These are phyloP conservation scores for Lontra canadensis DNA, from an alignment of 2,113 vertebrate genomes.

Conservation along the genomic window DNA sequence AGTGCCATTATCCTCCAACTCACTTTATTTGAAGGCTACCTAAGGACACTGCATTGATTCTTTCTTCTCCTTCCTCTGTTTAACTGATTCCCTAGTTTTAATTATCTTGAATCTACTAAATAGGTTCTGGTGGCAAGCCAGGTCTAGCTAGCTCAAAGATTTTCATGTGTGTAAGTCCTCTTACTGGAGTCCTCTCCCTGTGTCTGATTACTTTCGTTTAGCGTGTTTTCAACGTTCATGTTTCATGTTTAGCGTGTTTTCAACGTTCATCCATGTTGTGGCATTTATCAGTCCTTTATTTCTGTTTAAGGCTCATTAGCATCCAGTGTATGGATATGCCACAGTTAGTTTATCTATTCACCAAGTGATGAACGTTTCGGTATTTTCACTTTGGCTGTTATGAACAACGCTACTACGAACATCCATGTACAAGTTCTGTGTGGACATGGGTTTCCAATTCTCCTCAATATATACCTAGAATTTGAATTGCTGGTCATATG, in stretches of 20 bases:
- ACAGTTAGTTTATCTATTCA: neutral
- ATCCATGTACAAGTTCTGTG: neutral
- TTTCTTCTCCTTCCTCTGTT: neutral
- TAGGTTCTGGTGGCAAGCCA: neutral
- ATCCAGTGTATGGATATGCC: neutral
- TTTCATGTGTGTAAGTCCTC: neutral
- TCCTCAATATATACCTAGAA: neutral
- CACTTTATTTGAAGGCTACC: slow-evolving; percentile 40
- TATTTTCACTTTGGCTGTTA: neutral
- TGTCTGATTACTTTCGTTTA: neutral
- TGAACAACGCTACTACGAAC: neutral
- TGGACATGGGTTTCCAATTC: neutral
- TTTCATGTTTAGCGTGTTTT: neutral
- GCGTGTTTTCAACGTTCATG: neutral
- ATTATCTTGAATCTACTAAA: slow-evolving; percentile 40
- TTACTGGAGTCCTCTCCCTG: neutral
- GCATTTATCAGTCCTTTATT: neutral
- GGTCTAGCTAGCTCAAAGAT: neutral
- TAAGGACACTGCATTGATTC: slow-evolving; percentile 1
- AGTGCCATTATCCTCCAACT: slow-evolving; percentile 43
- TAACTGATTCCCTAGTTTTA: neutral
- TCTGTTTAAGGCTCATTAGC: neutral
- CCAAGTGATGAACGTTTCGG: neutral
- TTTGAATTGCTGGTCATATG: neutral
- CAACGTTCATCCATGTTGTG: neutral